Conservation (phyloP, 2,888 invertebrate genomes). For the Microplitis manilae region DNA sequence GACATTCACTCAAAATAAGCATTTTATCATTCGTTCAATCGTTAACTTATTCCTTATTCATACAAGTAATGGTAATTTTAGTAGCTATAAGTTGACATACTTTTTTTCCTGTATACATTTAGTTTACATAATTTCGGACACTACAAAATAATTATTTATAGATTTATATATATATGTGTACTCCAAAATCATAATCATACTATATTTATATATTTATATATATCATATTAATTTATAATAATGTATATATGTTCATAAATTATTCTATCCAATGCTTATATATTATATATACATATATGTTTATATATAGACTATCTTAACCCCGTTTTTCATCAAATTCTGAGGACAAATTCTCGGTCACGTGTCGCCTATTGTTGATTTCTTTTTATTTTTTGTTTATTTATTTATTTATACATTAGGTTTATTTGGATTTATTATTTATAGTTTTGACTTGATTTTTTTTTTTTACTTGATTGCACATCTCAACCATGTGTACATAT, state of each 20-base stretch:
- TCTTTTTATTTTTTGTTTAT: neutral
- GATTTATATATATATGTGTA: conserved; percentile 47
- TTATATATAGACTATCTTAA: neutral
- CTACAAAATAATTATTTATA: conserved; percentile 68
- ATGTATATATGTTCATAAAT: conserved; percentile 73
- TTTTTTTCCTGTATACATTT: conserved; percentile 63
- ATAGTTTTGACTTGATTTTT: neutral
- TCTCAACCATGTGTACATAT: neutral
- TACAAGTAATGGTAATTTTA: conserved; percentile 30
- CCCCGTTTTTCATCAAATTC: neutral
- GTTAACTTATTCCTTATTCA: conserved; percentile 21
- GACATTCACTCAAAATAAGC: conserved; percentile 44
- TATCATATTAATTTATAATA: conserved; percentile 55
- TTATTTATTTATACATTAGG: neutral
- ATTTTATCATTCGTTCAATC: conserved; percentile 26
- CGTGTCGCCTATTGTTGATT: neutral
- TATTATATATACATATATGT: conserved; percentile 49
- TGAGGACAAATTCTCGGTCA: neutral
- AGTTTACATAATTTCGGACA: conserved; percentile 70
- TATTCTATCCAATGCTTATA: conserved; percentile 73
- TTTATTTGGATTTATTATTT: neutral
- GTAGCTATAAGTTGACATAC: conserved; percentile 27
- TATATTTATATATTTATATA: conserved; percentile 58
- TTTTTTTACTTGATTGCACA: neutral
- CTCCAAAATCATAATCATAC: conserved; percentile 50